phyloP scores from a whole-genome alignment of 2,888 invertebrate species.

The Tigriopus californicus region DNA sequence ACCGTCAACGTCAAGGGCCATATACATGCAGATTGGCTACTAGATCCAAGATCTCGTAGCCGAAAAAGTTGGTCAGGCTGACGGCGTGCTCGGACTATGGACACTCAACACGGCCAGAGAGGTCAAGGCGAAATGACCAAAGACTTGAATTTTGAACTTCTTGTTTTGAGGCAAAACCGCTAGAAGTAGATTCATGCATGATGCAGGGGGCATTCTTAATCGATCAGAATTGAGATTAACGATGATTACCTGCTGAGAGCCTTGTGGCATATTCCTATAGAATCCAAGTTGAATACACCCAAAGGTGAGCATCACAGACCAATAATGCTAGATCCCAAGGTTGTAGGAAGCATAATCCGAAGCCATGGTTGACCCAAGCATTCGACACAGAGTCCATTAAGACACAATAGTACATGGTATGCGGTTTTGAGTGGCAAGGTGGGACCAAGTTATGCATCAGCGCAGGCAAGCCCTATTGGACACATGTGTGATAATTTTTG shows the following conservation, averaged over 20 bases:
- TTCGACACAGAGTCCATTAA: slow-evolving; percentile 55
- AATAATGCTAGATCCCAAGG: slow-evolving; percentile 48
- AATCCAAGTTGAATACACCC: slow-evolving; percentile 58
- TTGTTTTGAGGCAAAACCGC: slow-evolving; percentile 37
- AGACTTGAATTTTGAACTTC: slow-evolving; percentile 54
- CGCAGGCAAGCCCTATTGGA: too few relatives aligned
- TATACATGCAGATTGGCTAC: slow-evolving; percentile 25
- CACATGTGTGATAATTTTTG: too few relatives aligned
- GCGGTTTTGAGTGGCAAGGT: too few relatives aligned
- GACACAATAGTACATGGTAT: slow-evolving; percentile 43
- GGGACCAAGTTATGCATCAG: too few relatives aligned
- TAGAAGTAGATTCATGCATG: too few relatives aligned
- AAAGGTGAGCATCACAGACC: slow-evolving; percentile 51
- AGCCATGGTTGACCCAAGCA: slow-evolving; percentile 64
- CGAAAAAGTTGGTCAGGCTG: slow-evolving; percentile 16
- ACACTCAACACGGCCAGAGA: slow-evolving; percentile 20
- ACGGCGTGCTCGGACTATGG: too few relatives aligned
- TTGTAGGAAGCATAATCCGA: slow-evolving; percentile 87
- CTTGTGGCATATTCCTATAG: slow-evolving; percentile 60
- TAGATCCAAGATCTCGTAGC: slow-evolving; percentile 19
- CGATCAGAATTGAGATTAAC: too few relatives aligned
- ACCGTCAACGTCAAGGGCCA: slow-evolving; percentile 60
- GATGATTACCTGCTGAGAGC: too few relatives aligned
- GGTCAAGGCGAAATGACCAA: slow-evolving; percentile 49
- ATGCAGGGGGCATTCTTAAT: too few relatives aligned